A percentile compares a stretch with the other conserved stretches of the same genome.
Evolutionary conservation across 2,888 invertebrate species (phyloP).

Genomic region (Macrophya alboannulata): DNA sequence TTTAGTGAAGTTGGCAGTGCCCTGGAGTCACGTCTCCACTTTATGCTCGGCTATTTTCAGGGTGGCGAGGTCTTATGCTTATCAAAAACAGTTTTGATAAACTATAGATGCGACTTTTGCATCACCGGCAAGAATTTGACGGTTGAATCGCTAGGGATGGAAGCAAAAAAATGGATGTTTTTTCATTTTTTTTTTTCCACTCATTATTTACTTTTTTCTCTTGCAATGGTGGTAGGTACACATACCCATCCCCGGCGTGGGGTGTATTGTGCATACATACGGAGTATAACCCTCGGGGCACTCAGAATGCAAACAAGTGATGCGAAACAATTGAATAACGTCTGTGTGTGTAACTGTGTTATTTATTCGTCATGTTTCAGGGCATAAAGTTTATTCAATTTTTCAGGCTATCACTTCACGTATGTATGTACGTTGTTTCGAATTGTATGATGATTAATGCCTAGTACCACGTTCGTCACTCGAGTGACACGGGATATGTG

Average conservation of each 20-base stretch:
- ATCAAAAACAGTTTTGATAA: conserved; percentile 34
- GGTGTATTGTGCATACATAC: neutral
- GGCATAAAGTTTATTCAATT: conserved; percentile 17
- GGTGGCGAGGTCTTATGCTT: conserved; percentile 27
- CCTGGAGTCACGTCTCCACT: conserved; percentile 39
- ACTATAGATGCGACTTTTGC: neutral
- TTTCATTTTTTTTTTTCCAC: neutral
- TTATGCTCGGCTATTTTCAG: conserved; percentile 25
- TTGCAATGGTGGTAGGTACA: neutral
- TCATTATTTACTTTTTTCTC: neutral
- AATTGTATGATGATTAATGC: neutral
- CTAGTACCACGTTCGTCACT: neutral
- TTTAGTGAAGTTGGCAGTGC: neutral
- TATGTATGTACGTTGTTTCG: too few relatives aligned
- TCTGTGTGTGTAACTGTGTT: neutral
- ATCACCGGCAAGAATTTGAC: neutral
- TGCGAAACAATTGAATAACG: neutral
- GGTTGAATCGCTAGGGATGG: neutral
- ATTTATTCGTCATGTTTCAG: neutral
- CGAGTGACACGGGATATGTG: neutral
- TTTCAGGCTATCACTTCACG: neutral
- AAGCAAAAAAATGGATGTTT: neutral
- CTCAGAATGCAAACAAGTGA: neutral
- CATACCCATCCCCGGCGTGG: neutral
- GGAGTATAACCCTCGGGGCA: neutral